phyloP scores from a whole-genome alignment of 2,888 invertebrate species.

The Byasa hedistus region DNA sequence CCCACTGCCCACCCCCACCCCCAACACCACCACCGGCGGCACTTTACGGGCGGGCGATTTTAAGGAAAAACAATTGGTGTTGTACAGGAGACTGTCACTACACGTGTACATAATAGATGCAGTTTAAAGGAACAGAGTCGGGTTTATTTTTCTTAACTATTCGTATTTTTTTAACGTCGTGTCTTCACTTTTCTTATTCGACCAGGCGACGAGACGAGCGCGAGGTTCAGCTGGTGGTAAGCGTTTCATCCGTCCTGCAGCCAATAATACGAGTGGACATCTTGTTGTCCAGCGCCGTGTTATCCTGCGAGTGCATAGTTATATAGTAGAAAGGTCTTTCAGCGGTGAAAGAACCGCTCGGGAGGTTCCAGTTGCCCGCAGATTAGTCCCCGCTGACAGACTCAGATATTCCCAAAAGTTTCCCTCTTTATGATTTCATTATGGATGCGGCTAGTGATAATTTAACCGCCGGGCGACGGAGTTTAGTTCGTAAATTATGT shows the following conservation, averaged over 20 bases:
- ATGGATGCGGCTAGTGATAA: neutral
- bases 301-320: neutral
- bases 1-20: neutral
- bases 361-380: neutral
- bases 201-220: too few relatives aligned
- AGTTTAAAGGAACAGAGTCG: too few relatives aligned
- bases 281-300: neutral
- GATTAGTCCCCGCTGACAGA: neutral
- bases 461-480: neutral
- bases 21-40: too few relatives aligned
- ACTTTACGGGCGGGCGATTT: too few relatives aligned
- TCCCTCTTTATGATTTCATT: neutral
- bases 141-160: neutral
- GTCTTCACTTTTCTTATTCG: too few relatives aligned
- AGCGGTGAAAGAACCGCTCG: neutral
- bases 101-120: neutral
- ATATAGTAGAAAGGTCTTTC: too few relatives aligned
- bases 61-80: too few relatives aligned
- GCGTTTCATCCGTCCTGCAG: neutral
- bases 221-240: too few relatives aligned
- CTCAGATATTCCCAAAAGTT: neutral
- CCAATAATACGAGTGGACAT: neutral
- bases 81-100: neutral
- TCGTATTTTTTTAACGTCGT: neutral
- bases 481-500: neutral